Evolutionary conservation across 1,140 invertebrate genomes (phyloP).

Genomic region (Sipha flava): DNA sequence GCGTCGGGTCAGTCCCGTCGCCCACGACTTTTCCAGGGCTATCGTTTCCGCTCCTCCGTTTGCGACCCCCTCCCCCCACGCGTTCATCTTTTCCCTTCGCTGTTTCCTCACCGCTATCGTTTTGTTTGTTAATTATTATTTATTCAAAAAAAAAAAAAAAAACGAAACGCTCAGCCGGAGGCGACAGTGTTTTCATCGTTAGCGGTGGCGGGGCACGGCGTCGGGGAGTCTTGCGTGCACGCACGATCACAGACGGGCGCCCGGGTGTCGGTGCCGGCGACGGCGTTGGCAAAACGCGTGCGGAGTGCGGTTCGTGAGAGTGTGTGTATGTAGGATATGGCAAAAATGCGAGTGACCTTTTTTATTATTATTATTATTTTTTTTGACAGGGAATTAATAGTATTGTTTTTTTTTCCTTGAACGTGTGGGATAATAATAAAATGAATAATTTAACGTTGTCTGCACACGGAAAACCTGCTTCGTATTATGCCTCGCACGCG

Average conservation of each 20-base stretch:
- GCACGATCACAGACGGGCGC: background rate
- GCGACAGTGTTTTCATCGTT: too few species aligned
- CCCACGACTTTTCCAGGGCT: too few species aligned
- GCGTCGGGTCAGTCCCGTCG: too few species aligned
- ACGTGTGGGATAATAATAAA: background rate
- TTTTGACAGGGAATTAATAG: background rate
- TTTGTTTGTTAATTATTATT: too few species aligned
- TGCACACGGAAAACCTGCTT: background rate
- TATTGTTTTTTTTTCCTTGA: background rate
- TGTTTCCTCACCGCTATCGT: too few species aligned
- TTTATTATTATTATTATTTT: background rate
- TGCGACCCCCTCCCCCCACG: too few species aligned
- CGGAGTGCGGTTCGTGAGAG: background rate
- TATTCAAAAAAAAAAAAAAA: too few species aligned
- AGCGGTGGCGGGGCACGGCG: background rate
- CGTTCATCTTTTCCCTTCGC: too few species aligned
- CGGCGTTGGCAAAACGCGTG: background rate
- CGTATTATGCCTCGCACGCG: background rate
- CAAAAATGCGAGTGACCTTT: constrained; percentile 20
- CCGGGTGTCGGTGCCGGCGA: background rate
- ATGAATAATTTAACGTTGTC: constrained; percentile 22
- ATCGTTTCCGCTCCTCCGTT: too few species aligned
- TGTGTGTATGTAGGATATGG: background rate
- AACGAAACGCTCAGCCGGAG: too few species aligned
- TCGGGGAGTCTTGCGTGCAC: background rate